Base-by-base conservation (phyloP, 2,888 invertebrate species). In the Ennomos fuscantarius region DNA sequence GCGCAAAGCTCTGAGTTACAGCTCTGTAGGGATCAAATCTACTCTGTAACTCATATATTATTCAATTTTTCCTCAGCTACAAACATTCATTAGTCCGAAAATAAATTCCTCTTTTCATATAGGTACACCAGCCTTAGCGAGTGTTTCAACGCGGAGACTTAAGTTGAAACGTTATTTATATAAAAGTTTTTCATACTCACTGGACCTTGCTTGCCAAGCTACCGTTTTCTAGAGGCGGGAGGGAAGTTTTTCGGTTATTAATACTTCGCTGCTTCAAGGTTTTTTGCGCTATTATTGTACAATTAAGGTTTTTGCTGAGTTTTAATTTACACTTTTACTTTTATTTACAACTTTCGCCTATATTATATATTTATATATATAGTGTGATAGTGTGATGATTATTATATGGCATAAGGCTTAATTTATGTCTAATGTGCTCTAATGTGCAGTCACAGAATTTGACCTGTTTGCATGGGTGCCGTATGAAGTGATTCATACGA, bases 11-110 rank as follows among this genome's bases (percentile, higher is more conserved):
- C 77, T 84, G 88, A 89, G 81, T 84, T 87, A 88, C 74, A 64
- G 70, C 79, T 66, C 86, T 79, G 65, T 37, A 13, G 87, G 82
- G 86, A 81, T 70, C 66, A 76, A 79, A 83, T 84, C 81, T 81
- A 82, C 87, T 85, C 79, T 67, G 76, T 69, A 73, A 75, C 82
- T 82, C 74, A 89, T 90, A 79, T 86, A 82, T 89, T 83, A 90
- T 90, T 88, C 84, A 89, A 75, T 71, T 79, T 84, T 86, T 85
- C 85, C 86, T 85, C 86, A 82, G 85, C 82, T 88, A 87, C 84
- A 82, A 84, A 83, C 87, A 84, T 87, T 88, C 86, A 86, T 89
- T 89, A 87, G 81, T 75, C 74, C 69, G 78, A 73, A 82, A 82
- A 86, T 84, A 86, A 84, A 82, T 83, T 78, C 66, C 63, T 70